Evolutionary conservation across 23 tunicate species (phyloP).

Genomic region (Botrylloides violaceus): DNA sequence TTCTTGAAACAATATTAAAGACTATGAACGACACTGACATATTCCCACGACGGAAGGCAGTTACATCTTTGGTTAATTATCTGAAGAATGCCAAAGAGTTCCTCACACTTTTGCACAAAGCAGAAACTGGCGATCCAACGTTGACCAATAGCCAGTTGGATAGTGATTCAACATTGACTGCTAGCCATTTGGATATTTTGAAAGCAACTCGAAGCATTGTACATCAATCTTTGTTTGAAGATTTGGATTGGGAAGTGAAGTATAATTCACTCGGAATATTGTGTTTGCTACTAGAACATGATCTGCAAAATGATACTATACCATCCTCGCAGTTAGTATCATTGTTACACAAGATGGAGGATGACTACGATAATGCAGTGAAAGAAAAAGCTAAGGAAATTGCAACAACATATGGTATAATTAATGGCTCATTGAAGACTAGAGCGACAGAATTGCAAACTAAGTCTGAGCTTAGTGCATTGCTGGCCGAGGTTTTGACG

Average conservation of each 20-base stretch:
- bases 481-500: slow-evolving; percentile 3
- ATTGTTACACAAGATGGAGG: slow-evolving; percentile 2
- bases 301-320: no score
- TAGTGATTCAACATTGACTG: neutral
- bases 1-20: neutral
- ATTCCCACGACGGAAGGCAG: slow-evolving; percentile 6
- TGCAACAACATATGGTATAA: neutral
- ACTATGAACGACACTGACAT: slow-evolving; percentile 3
- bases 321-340: no score
- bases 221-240: neutral
- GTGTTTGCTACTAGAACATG: neutral
- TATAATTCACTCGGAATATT: slow-evolving; percentile 10
- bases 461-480: neutral
- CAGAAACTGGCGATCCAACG: neutral
- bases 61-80: neutral
- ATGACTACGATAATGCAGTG: slow-evolving; percentile 10
- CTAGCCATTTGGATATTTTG: no score
- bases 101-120: neutral
- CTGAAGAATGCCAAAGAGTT: neutral
- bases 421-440: neutral
- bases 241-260: slow-evolving; percentile 26
- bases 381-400: slow-evolving; percentile 8
- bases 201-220: neutral
- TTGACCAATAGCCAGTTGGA: neutral
- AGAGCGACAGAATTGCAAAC: neutral